phyloP scores from a whole-genome alignment of 1,140 invertebrate genomes.

The Bathynomus jamesi region DNA sequence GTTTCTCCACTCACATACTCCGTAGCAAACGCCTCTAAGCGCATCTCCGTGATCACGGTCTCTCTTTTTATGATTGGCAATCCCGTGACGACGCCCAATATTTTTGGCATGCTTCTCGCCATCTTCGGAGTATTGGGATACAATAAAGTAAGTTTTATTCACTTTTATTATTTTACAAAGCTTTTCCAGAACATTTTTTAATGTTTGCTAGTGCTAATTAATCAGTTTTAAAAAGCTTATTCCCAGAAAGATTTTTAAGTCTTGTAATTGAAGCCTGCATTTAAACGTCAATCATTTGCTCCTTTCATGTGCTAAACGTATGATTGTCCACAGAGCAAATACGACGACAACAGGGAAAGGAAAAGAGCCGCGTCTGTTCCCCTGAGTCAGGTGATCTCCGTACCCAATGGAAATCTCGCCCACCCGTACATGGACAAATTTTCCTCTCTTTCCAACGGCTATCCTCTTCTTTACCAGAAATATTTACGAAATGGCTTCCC shows the following conservation, averaged over 20 bases:
- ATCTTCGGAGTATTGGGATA: conserved; percentile 83
- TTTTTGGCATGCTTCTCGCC: conserved; percentile 84
- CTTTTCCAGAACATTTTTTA: no score
- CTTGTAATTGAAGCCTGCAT: no score
- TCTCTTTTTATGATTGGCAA: conserved; percentile 83
- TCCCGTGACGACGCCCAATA: conserved; percentile 78
- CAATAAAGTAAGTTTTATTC: conserved; percentile 49
- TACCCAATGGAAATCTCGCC: background rate
- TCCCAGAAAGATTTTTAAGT: no score
- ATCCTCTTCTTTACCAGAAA: no score
- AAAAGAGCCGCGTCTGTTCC: background rate
- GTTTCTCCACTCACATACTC: conserved; percentile 90
- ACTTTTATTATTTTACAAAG: background rate
- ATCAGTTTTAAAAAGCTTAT: no score
- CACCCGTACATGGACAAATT: no score
- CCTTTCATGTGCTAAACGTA: no score
- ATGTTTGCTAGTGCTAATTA: no score
- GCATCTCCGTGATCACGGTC: conserved; percentile 83
- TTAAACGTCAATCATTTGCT: no score
- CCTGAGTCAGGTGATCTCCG: background rate
- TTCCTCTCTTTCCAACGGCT: no score
- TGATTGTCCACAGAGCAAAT: background rate
- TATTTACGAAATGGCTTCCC: background rate
- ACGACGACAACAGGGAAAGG: background rate
- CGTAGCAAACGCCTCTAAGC: conserved; percentile 90